A percentile compares a stretch with the other conserved stretches of the same genome.
phyloP scores from a whole-genome alignment of 1,140 invertebrate species.

The Chironomus striatipennis region DNA sequence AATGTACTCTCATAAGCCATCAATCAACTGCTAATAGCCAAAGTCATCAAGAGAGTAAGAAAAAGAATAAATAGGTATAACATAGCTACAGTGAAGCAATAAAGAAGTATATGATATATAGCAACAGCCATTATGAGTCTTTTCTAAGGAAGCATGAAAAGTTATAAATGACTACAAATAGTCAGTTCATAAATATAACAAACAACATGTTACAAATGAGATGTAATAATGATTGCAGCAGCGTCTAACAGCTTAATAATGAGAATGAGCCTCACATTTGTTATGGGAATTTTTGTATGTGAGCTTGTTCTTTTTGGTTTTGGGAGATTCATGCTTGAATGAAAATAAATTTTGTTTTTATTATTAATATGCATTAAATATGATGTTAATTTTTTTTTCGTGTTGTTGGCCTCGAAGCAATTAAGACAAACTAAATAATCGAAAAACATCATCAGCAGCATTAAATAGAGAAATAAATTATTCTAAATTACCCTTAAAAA shows the following conservation, averaged over 20 bases:
- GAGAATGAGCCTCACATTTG: not conserved
- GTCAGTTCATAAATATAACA: conserved; percentile 9
- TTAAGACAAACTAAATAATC: not conserved
- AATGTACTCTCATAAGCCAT: not conserved
- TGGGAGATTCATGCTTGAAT: too few species aligned
- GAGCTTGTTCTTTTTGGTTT: too few species aligned
- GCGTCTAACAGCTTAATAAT: not conserved
- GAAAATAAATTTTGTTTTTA: not conserved
- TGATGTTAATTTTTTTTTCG: not conserved
- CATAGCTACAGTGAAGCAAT: not conserved
- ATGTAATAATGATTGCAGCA: not conserved
- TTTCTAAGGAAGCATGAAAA: not conserved
- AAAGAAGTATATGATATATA: conserved; percentile 2
- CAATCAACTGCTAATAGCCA: conserved; percentile 6
- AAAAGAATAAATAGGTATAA: not conserved
- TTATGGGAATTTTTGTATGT: too few species aligned
- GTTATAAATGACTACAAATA: conserved; percentile 14
- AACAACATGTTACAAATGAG: conserved; percentile 13
- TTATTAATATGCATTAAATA: conserved; percentile 15
- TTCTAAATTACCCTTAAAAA: not conserved
- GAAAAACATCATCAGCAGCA: not conserved
- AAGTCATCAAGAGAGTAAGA: not conserved
- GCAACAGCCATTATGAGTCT: not conserved
- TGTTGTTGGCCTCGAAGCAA: not conserved
- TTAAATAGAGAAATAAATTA: conserved; percentile 4